Base-by-base conservation (phyloP, 2,888 invertebrate species). In the Homarus gammarus region DNA sequence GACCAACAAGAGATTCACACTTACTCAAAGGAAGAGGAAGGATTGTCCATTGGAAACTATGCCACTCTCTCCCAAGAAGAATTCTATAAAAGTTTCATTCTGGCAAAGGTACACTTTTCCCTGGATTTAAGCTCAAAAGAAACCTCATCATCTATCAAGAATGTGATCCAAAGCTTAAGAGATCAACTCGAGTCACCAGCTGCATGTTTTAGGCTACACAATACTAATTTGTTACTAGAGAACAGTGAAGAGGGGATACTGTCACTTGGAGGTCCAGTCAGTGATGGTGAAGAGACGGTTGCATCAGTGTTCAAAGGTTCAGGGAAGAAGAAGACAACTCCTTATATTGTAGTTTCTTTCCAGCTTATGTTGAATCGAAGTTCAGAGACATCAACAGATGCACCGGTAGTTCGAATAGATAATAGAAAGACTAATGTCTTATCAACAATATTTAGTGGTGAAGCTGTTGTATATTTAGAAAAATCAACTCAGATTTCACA, bases 391-490 rank as follows among this genome's bases (percentile, higher is more conserved):
- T 51, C 73, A n/a, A 78, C 72, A 31, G 31, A 84, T 61, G 89
- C 91, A 5, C 91, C 91, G 8, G 91, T 89, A 38, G 89, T 89
- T 38, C 81, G 88, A 15, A 38, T 89, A 40, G 82, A 89, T 82
- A 86, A 83, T 70, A 75, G 84, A 38, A 86, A 86, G 36, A 18
- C 75, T 6, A 49, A 22, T 18, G 84, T 89, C 51, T 40, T 86
- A 51, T 77, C 73, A 36, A 68, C 83, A 22, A 61, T 36, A 15
- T 70, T 91, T 33, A 77, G 77, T 33, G 91, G 89, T 18, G 91
- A 91, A 40, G 77, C 78, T 15, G 38, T 91, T 38, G 64, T 82
- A 15, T 91, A 91, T 83, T 56, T 89, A 31, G 73, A 81, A 38
- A 91, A 89, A 61, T 8, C 70, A 15, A 12, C 75, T 5, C 49